Percentiles rank a stretch among this genome's conserved stretches.
Conservation (phyloP, 2,888 invertebrate genomes). For the Drosophila meridionalis region DNA sequence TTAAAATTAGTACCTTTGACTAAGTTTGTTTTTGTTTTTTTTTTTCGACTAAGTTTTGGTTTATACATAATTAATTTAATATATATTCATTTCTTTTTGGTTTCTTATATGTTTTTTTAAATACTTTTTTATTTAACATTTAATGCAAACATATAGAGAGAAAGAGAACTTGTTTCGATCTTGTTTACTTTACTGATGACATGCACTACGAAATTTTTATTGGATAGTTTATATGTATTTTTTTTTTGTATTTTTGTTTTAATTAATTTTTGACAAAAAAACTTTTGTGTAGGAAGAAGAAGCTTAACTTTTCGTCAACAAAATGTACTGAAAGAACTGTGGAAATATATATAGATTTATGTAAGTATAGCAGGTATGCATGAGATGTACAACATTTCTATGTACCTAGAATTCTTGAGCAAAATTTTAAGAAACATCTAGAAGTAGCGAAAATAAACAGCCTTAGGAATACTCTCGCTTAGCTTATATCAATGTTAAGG, state of each 20-base stretch:
- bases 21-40: slow-evolving; percentile 55
- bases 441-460: background rate
- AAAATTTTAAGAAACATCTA: slow-evolving; percentile 2
- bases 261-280: slow-evolving; percentile 26
- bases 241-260: slow-evolving; percentile 1
- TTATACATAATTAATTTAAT: slow-evolving; percentile 65
- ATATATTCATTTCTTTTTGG: slow-evolving; percentile 44
- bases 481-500: background rate
- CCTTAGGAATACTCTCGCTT: slow-evolving; percentile 2
- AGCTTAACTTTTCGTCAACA: slow-evolving; percentile 3
- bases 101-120: slow-evolving; percentile 39
- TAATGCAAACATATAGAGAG: slow-evolving; percentile 65
- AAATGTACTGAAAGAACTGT: slow-evolving; percentile 3
- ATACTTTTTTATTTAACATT: slow-evolving; percentile 60
- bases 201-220: slow-evolving; percentile 53
- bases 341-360: background rate
- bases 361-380: background rate
- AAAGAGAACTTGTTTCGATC: slow-evolving; percentile 53
- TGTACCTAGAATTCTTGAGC: slow-evolving; percentile 22
- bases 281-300: slow-evolving; percentile 6
- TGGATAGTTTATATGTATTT: slow-evolving; percentile 35
- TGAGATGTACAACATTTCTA: background rate
- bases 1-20: slow-evolving; percentile 74
- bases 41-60: slow-evolving; percentile 68
- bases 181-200: slow-evolving; percentile 46